A percentile compares a stretch with the other conserved stretches of the same genome.
These are phyloP conservation scores for Scaptodrosophila lebanonensis DNA, from an alignment of 1,140 invertebrate genomes.

Conservation along the genomic window DNA sequence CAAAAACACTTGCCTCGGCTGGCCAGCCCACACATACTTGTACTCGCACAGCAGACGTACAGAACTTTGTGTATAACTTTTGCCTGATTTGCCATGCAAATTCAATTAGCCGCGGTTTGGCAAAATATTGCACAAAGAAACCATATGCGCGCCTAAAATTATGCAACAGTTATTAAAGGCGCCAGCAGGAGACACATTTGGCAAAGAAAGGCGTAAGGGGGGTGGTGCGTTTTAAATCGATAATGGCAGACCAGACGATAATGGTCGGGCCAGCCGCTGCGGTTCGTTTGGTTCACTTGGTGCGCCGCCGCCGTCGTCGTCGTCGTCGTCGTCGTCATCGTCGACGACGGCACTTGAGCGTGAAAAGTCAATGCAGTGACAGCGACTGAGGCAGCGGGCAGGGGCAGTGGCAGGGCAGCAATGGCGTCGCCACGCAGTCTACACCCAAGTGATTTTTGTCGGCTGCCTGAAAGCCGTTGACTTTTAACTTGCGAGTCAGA, in stretches of 20 bases:
- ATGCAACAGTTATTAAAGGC: conserved; percentile 52
- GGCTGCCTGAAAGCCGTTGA: conserved; percentile 13
- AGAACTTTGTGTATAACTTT: too few species aligned
- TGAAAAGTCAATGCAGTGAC: background rate
- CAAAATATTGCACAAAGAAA: conserved; percentile 26
- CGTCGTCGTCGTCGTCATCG: background rate
- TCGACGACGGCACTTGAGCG: background rate
- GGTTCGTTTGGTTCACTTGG: too few species aligned
- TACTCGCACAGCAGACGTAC: too few species aligned
- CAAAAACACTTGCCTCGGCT: too few species aligned
- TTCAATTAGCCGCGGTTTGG: conserved; percentile 34
- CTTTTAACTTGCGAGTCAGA: conserved; percentile 34
- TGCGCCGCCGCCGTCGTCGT: too few species aligned
- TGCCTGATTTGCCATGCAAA: conserved; percentile 49
- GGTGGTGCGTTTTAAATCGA: conserved; percentile 49
- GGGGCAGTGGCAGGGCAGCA: background rate
- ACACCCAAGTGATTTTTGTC: conserved; percentile 1
- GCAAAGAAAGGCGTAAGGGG: conserved; percentile 2
- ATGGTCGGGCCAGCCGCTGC: background rate
- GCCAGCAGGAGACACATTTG: too few species aligned
- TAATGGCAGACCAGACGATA: conserved; percentile 33
- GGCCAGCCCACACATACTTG: too few species aligned
- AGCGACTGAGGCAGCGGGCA: background rate
- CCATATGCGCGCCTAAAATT: conserved; percentile 41
- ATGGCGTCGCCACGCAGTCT: conserved; percentile 35